Percentiles rank a stretch among this genome's conserved stretches.
phyloP scores from a whole-genome alignment of 2,797 vertebrate species.

The Lagodon rhomboides region DNA sequence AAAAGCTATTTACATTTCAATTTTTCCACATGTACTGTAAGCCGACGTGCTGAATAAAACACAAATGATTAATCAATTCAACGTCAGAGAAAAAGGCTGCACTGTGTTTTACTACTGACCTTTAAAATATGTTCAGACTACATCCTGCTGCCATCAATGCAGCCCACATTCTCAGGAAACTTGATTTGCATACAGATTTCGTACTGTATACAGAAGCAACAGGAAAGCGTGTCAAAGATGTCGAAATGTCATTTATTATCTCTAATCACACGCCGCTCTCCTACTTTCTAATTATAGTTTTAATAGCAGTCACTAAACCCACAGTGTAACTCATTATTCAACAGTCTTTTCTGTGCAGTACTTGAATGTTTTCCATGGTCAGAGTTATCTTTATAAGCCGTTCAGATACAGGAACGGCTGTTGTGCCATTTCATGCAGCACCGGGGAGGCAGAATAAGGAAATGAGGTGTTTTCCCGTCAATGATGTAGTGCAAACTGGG shows the following conservation, averaged over 20 bases:
- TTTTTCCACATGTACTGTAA: slow-evolving; percentile 6
- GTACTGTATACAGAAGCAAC: slow-evolving; percentile 34
- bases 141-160: slow-evolving; percentile 8
- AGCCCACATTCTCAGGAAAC: slow-evolving; percentile 42
- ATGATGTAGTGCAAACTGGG: slow-evolving; percentile 2
- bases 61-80: slow-evolving; percentile 2
- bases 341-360: not conserved
- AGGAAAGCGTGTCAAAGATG: slow-evolving; percentile 40
- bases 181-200: slow-evolving; percentile 65
- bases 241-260: slow-evolving; percentile 48
- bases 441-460: not conserved
- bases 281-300: slow-evolving; percentile 20
- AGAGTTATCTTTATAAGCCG: slow-evolving; percentile 3
- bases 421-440: not conserved
- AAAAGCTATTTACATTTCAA: not conserved
- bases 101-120: not conserved
- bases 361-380: not conserved
- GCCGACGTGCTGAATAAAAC: not conserved
- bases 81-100: not conserved
- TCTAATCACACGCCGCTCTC: slow-evolving; percentile 19
- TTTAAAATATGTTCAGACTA: slow-evolving; percentile 13
- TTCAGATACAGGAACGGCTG: not conserved
- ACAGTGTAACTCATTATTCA: not conserved
- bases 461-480: slow-evolving; percentile 27
- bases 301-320: not conserved